Evolutionary conservation across 92 coral and sea anemone species (phyloP), one percentile per base, ranked within the genome.

Genomic region (Heliopora coerulea): DNA sequence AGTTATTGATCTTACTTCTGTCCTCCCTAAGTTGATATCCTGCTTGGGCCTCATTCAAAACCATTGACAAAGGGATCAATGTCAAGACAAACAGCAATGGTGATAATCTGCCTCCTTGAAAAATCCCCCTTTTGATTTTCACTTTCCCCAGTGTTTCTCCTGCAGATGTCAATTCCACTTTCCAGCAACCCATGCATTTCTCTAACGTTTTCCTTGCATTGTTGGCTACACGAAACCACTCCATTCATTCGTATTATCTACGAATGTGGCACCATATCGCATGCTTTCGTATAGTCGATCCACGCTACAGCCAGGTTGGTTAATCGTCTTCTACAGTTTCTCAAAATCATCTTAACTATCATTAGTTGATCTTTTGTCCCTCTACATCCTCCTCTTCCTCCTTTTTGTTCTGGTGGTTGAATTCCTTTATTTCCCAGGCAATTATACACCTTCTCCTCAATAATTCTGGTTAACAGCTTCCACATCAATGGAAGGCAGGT

Each of bases 401-500:
- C 79, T 62, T 83, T 83, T 72, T 83, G 79, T 35, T 83, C 83
- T 0, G 54, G 52, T 12, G 75, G 74, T 54, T 67, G 58, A 8
- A 65, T 37, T 34, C 76, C 63, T 33, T 63, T 62, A 24, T 31
- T 40, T 14, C 78, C 86, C 46, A 83, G 79, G 48, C 78, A 79
- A 19, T 27, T 31, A 54, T 79, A 78, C 41, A 83, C 20, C 42
- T 56, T 68, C 25, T 68, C 72, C n/a, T 52, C 82, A 29, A 83
- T 35, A 30, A 31, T 67, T 12, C 79, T 79, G 31, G 56, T 78
- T 40, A 83, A 37, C 75, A 76, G 49, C 65, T 77, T 82, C 78
- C 86, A 78, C 78, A 70, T 79, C n/a, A 77, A 49, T 46, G 83
- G 78, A 17, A 82, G 86, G 49, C 86, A 82, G 34, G 86, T 75